Evolutionary conservation across 2,797 vertebrate genomes (phyloP).

Genomic region (Dipus sagitta): DNA sequence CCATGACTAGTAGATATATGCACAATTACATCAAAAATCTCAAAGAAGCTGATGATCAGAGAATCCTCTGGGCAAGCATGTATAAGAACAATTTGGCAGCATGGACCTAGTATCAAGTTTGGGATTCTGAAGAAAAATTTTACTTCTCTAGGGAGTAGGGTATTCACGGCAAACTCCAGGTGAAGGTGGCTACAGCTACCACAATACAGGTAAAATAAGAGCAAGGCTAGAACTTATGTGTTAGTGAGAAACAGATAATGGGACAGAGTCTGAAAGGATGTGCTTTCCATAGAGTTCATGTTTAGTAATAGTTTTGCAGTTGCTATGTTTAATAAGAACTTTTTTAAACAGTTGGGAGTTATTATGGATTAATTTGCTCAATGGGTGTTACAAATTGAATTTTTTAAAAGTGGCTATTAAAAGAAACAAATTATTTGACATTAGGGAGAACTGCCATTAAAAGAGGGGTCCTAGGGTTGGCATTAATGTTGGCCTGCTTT

Average conservation of each 20-base stretch:
- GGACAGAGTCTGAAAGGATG: neutral
- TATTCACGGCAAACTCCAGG: neutral
- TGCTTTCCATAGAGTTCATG: neutral
- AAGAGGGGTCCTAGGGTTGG: neutral
- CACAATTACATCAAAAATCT: neutral
- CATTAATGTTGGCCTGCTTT: neutral
- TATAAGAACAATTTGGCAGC: neutral
- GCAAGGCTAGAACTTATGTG: neutral
- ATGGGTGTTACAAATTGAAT: neutral
- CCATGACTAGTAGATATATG: neutral
- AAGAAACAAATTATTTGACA: constrained; percentile 6
- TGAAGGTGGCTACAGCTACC: neutral
- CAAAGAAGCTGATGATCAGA: neutral
- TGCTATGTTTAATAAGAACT: constrained; percentile 4
- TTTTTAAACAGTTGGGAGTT: neutral
- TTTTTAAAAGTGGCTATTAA: neutral
- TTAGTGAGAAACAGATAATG: neutral
- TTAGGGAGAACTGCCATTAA: neutral
- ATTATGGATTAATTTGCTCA: neutral
- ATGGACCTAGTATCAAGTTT: neutral
- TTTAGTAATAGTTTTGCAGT: constrained; percentile 17
- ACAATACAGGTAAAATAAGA: neutral
- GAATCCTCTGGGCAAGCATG: neutral
- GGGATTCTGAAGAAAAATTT: neutral
- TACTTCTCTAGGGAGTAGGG: neutral